These are phyloP conservation scores for Neogale vison DNA, from an alignment of 2,113 vertebrate species.

Conservation along the genomic window DNA sequence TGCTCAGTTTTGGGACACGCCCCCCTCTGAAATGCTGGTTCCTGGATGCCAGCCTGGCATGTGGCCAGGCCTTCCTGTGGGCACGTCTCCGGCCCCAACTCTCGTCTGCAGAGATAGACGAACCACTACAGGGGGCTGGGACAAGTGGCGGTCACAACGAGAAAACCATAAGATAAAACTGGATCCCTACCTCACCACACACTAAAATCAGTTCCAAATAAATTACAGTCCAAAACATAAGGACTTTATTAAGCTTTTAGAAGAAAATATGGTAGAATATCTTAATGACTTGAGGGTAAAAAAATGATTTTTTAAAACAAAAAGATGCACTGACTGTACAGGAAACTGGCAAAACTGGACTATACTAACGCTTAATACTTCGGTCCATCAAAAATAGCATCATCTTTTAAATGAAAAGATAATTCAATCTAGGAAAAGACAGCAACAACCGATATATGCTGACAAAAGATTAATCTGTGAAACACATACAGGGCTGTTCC, in stretches of 20 bases:
- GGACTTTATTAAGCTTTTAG: not conserved
- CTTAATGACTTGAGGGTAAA: not conserved
- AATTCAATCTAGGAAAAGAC: constrained; percentile 16
- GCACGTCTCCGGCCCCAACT: not conserved
- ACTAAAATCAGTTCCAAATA: not conserved
- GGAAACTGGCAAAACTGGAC: not conserved
- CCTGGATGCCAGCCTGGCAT: not conserved
- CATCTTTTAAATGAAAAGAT: not conserved
- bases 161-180: not conserved
- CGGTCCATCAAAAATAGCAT: not conserved
- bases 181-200: not conserved
- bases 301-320: not conserved
- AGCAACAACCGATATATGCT: not conserved
- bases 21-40: not conserved
- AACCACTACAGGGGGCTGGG: not conserved
- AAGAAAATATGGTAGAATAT: not conserved
- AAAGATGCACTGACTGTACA: not conserved
- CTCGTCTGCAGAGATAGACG: not conserved
- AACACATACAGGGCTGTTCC: not conserved
- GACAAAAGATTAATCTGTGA: not conserved
- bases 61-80: not conserved
- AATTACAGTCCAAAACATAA: not conserved
- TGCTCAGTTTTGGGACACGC: not conserved
- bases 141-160: not conserved
- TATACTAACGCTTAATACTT: not conserved